These are phyloP conservation scores for Enteromius mattozi DNA, from an alignment of 2,797 vertebrate genomes.

Conservation along the genomic window DNA sequence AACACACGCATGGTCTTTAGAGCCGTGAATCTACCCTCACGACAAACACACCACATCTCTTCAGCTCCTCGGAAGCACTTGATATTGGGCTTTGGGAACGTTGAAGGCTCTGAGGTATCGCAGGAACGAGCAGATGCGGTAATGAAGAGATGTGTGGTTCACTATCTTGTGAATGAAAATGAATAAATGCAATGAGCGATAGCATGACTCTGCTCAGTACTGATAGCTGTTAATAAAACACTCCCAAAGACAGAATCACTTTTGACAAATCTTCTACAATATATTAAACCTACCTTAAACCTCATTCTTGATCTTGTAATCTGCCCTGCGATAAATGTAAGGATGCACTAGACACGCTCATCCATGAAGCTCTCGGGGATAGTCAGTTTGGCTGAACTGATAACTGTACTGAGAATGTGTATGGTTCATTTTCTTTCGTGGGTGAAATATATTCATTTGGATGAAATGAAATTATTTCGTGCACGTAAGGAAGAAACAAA, in stretches of 20 bases:
- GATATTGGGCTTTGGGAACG: conserved; percentile 28
- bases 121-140: conserved; percentile 12
- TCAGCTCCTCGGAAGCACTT: conserved; percentile 1
- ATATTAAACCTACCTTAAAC: neutral
- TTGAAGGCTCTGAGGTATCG: conserved; percentile 36
- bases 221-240: conserved; percentile 13
- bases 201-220: neutral
- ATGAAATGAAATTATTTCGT: neutral
- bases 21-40: conserved; percentile 9
- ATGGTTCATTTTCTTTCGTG: neutral
- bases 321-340: neutral
- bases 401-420: neutral
- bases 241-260: conserved; percentile 25
- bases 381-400: neutral
- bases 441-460: neutral
- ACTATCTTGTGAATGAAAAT: conserved; percentile 44
- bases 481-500: neutral
- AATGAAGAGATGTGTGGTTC: conserved; percentile 40
- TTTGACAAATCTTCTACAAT: neutral
- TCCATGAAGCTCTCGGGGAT: neutral
- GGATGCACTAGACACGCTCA: neutral
- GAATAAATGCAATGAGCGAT: conserved; percentile 17
- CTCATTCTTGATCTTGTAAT: neutral
- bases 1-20: too few species aligned
- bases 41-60: neutral